phyloP scores from a whole-genome alignment of 2,797 vertebrate genomes.

The Peromyscus aztecus region DNA sequence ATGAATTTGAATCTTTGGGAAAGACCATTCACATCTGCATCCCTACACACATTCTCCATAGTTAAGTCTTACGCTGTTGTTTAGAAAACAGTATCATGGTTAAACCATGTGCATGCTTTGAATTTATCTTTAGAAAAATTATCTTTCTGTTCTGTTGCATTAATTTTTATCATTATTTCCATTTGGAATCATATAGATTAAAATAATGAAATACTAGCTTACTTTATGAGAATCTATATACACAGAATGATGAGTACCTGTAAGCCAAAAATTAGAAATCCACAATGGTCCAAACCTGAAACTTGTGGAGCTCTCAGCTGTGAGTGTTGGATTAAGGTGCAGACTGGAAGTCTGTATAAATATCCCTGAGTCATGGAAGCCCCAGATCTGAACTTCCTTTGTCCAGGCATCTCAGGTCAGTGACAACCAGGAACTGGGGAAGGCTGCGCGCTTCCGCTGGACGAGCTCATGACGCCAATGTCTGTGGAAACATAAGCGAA shows the following conservation, averaged over 20 bases:
- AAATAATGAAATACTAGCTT: constrained; percentile 39
- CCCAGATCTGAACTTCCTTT: neutral
- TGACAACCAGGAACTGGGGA: neutral
- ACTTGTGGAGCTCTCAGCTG: neutral
- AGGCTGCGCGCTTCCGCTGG: neutral
- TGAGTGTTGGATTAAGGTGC: neutral
- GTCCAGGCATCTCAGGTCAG: neutral
- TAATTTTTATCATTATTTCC: constrained; percentile 49
- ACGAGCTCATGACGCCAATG: neutral
- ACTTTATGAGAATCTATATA: neutral
- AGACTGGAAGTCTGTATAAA: neutral
- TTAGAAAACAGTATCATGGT: constrained; percentile 28
- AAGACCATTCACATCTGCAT: neutral
- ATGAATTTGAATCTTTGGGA: constrained; percentile 31
- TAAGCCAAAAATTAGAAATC: neutral
- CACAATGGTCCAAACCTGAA: neutral
- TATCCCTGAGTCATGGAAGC: neutral
- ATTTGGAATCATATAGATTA: neutral
- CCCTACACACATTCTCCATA: neutral
- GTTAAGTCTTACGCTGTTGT: neutral
- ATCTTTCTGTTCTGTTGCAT: constrained; percentile 28
- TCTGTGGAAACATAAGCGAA: neutral
- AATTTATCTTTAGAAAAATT: constrained; percentile 47
- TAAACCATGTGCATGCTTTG: neutral
- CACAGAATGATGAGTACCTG: neutral